Percentiles rank a stretch among this genome's conserved stretches.
These are phyloP conservation scores for Lysiphlebus fabarum DNA, from an alignment of 1,140 invertebrate genomes.

Conservation along the genomic window DNA sequence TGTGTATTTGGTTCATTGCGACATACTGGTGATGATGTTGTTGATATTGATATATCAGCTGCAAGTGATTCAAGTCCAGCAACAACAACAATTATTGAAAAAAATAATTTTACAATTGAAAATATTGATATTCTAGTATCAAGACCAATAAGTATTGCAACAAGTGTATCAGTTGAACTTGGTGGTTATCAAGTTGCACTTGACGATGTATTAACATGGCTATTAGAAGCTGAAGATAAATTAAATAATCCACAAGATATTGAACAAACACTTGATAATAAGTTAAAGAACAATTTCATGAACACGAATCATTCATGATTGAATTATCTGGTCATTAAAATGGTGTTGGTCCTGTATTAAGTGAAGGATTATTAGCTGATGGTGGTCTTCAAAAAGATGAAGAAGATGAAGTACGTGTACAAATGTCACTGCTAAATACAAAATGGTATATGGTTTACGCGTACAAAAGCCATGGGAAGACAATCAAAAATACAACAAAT, in stretches of 20 bases:
- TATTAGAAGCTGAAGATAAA: constrained; percentile 83
- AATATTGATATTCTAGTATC: constrained; percentile 45
- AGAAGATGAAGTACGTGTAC: constrained; percentile 78
- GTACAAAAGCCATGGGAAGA: constrained; percentile 74
- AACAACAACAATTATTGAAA: constrained; percentile 43
- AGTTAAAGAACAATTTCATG: constrained; percentile 82
- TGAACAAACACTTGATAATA: constrained; percentile 59
- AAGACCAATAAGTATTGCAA: constrained; percentile 65
- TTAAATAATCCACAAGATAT: constrained; percentile 63
- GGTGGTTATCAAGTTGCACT: constrained; percentile 79
- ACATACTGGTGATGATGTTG: constrained; percentile 60
- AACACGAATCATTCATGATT: constrained; percentile 83
- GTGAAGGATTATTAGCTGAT: constrained; percentile 74
- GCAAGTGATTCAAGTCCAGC: constrained; percentile 55
- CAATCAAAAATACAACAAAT: constrained; percentile 66
- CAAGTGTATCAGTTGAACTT: constrained; percentile 72
- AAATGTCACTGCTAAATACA: constrained; percentile 83
- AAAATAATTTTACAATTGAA: constrained; percentile 40
- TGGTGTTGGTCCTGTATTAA: constrained; percentile 80
- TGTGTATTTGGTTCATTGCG: constrained; percentile 87
- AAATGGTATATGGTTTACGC: constrained; percentile 86
- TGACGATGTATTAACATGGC: constrained; percentile 84
- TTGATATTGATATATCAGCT: constrained; percentile 54
- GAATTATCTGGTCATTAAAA: constrained; percentile 82
- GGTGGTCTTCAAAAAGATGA: constrained; percentile 73